Conservation (phyloP, 2,113 vertebrate species). For the Carettochelys insculpta region DNA sequence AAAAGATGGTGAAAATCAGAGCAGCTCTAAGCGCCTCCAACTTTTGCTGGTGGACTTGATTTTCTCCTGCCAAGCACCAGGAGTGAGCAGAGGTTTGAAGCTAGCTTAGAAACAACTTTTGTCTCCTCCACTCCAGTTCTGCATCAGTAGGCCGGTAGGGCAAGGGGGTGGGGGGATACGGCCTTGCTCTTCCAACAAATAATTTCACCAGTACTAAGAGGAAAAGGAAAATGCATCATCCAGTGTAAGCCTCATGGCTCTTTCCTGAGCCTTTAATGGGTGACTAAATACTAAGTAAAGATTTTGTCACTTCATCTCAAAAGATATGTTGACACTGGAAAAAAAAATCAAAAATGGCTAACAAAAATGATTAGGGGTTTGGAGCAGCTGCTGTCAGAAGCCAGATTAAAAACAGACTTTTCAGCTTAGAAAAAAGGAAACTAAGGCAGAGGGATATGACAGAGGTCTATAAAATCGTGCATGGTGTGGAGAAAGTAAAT, state of each 20-base stretch:
- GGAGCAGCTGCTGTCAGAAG: no score
- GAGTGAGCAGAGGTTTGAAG: neutral
- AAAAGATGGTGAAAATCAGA: neutral
- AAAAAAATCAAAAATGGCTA: no score
- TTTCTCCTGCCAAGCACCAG: neutral
- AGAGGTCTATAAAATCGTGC: no score
- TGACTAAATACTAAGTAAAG: no score
- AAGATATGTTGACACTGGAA: no score
- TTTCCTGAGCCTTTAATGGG: neutral
- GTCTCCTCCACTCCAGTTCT: neutral
- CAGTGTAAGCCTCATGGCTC: neutral
- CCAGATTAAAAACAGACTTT: no score
- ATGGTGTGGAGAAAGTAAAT: no score
- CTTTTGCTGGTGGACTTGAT: neutral
- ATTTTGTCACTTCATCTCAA: no score
- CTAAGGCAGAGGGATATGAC: no score
- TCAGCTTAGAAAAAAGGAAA: no score
- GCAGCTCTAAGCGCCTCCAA: neutral
- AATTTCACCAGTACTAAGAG: neutral
- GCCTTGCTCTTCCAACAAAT: neutral
- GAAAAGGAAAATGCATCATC: neutral
- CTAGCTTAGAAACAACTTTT: neutral
- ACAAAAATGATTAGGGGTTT: no score
- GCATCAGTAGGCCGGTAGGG: neutral
- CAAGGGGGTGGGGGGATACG: no score